Evolutionary conservation across 2,888 invertebrate species (phyloP), one percentile per base, ranked within the genome.

Genomic region (Teinopalpus imperialis): DNA sequence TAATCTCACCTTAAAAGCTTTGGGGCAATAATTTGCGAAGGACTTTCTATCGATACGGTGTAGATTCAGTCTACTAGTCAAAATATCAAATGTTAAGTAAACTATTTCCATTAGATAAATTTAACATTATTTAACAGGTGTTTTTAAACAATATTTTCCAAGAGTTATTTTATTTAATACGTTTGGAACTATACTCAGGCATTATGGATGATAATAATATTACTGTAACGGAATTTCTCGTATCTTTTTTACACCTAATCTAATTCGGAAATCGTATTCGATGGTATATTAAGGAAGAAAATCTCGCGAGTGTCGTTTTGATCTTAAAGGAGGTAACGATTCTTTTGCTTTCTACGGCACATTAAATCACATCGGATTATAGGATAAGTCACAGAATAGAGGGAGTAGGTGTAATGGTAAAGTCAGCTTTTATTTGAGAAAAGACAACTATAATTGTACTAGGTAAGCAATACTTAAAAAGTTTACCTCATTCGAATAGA

Each of bases 351-450:
- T 61, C 57, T 61, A 62, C 56, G 54, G 55, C 54, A 63, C 62
- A 66, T 74, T 76, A 74, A 75, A 76, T 75, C 71, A 74, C 66
- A 56, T 63, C 53, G 72, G 69, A 72, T 74, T 76, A 75, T 74
- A 69, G 61, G 66, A 67, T 69, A 74, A 70, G 61, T 74, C 66
- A 31, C 65, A 59, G 59, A 63, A 68, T 61, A 46, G 45, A 39
- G 69, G 63, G 71, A 66, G 58, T 68, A 69, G 74, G 70, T 65
- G 66, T 66, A 68, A 71, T 66, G 66, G 63, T 59, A 51, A 54
- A 62, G 61, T 66, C 59, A 62, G 61, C 62, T 68, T 59, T 56
- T 56, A 57, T 56, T 51, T 51, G 52, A 42, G 31, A 12, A 26
- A 44, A 16, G 37, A 12, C 31, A 12, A n/a, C n/a, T n/a, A n/a